Base-by-base conservation (phyloP, 1,140 invertebrate genomes). In the Musca vetustissima region DNA sequence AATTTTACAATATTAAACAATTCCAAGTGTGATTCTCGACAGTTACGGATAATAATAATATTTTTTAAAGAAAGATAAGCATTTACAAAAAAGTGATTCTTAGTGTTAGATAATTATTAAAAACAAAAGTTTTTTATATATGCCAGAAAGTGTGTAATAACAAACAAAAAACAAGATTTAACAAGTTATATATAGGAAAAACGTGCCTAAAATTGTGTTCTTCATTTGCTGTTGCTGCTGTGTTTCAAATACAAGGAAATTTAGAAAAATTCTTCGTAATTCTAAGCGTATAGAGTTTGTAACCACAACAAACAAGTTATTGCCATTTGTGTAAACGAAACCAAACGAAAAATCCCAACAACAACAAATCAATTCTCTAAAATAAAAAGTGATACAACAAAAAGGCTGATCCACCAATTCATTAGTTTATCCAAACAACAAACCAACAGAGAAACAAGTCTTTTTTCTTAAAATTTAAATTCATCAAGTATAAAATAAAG, bases 311-410 rank as follows among this genome's bases (percentile, higher is more conserved):
- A 61, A 43, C 19, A 19, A 59, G 21, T 11, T 21, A 19, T 61
- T 61, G 57, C 28, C 57, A 61, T 61, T 61, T 61, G 57, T 61
- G 57, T 61, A 61, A 61, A 61, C 28, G 57, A 61, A 61, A 61
- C 57, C 57, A 61, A 61, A 61, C 57, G 57, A 61, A 61, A 36
- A 19, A 21, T 53, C 50, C 50, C 50, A 53, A 65, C 21, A 49
- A 47, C n/a, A 28, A 64, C 24, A 50, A 50, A 65, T 43, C 24
- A 28, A 43, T 36, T 61, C 57, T 78, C 72, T 76, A 78, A 79
- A 73, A 78, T 73, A 43, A 43, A 76, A 81, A 81, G 78, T 80
- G 78, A 80, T 80, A 80, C 57, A 77, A 73, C 75, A 80, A 64
- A n/a, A 81, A 81, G 79, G 78, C 79, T 81, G 79, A 81, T 43